These are phyloP conservation scores for Ephialtes manifestator DNA, from an alignment of 2,888 invertebrate species.

Conservation along the genomic window DNA sequence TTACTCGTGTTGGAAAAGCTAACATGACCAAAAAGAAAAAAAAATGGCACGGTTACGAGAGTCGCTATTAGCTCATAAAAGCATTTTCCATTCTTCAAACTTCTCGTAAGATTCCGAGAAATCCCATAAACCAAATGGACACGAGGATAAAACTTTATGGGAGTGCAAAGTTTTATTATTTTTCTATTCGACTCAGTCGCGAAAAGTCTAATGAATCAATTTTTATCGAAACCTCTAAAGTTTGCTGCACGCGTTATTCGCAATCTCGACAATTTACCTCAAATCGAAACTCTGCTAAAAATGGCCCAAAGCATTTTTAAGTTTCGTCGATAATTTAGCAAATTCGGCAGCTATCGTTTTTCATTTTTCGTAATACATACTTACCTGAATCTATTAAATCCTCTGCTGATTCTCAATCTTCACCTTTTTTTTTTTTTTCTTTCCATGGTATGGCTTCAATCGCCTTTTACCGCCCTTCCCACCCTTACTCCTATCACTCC, in stretches of 20 bases:
- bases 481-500: too few species aligned
- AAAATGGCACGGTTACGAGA: neutral
- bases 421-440: too few species aligned
- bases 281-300: neutral
- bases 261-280: neutral
- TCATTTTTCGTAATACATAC: neutral
- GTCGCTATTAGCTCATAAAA: neutral
- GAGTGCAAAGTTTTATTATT: neutral
- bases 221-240: neutral
- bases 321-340: neutral
- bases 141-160: neutral
- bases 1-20: neutral
- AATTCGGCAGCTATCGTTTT: neutral
- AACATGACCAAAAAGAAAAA: neutral
- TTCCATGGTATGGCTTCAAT: too few species aligned
- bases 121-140: conserved; percentile 13
- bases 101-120: neutral
- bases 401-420: neutral
- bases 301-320: neutral
- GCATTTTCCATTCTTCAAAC: conserved; percentile 8
- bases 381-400: neutral
- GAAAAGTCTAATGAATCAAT: conserved; percentile 16
- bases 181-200: conserved; percentile 1
- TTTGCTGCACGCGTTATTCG: neutral
- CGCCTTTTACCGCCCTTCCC: too few species aligned